Evolutionary conservation across 2,888 invertebrate species (phyloP), one percentile per base, ranked within the genome.

Genomic region (Erebia epiphron): DNA sequence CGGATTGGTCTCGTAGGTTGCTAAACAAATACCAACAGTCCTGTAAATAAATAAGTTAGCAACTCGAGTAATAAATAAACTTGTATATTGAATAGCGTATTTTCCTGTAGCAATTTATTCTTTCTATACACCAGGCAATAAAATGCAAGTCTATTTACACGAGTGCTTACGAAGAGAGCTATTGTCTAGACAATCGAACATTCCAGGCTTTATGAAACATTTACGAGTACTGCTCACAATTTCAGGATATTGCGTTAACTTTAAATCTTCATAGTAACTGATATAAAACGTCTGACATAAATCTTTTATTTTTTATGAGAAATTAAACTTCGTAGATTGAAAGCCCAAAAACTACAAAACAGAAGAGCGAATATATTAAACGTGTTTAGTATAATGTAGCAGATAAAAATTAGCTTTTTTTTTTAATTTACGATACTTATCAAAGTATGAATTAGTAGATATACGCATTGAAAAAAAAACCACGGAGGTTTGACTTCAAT

Each of bases 131-230:
- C 56, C 18, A 56, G 18, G 65, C 56, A 66, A 66, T 66, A 66
- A 66, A 66, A 66, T 54, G 65, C 56, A 54, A 66, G 61, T 66
- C 66, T 66, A 70, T 70, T 66, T 70, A 67, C 66, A 46, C 50
- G 50, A 70, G 70, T 57, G 26, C 67, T 58, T 50, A 60, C 67
- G 57, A 41, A 50, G 49, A 63, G 49, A 67, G 57, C 35, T 70
- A 63, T 70, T 57, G 67, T 62, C 63, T 21, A 67, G 57, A 67
- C 67, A 63, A 67, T 70, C 63, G 50, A 67, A 63, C 49, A 43
- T 70, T 70, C 65, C 65, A 66, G 18, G 56, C 18, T 66, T 66
- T 56, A 66, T 56, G 46, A 56, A 66, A 66, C 65, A 56, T 66
- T 66, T 56, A 66, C 56, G 65, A 66, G 18, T 66, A 16, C 50